phyloP scores from a whole-genome alignment of 23 tunicate species.

The Halocynthia roretzi region DNA sequence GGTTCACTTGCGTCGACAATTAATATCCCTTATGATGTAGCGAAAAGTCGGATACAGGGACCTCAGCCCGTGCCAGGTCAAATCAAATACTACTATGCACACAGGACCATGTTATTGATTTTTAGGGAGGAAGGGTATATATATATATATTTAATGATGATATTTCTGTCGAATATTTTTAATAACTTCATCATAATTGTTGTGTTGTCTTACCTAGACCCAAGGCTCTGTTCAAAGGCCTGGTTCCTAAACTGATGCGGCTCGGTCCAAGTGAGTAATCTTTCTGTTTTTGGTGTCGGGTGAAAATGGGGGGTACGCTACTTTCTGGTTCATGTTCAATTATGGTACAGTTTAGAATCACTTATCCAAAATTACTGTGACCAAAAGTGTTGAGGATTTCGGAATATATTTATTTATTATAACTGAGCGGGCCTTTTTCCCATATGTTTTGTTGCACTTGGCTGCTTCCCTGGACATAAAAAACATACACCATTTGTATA shows the following conservation, averaged over 20 bases:
- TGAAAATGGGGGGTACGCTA: background rate
- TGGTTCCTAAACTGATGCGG: constrained; percentile 81
- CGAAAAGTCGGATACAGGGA: constrained; percentile 93
- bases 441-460: no score
- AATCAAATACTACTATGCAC: constrained; percentile 70
- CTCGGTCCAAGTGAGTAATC: constrained; percentile 87
- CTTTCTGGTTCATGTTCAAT: no score
- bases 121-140: constrained; percentile 85
- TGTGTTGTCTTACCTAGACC: constrained; percentile 18
- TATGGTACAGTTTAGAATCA: no score
- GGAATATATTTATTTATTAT: no score
- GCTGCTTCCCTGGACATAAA: no score
- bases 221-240: constrained; percentile 84
- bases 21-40: constrained; percentile 96
- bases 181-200: no score
- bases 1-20: constrained; percentile 87
- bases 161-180: background rate
- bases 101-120: constrained; percentile 56
- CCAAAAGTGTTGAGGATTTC: no score
- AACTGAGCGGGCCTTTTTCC: no score
- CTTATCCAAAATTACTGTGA: no score
- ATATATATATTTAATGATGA: background rate
- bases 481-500: no score
- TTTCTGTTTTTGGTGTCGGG: background rate
- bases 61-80: constrained; percentile 84